A percentile compares a stretch with the other conserved stretches of the same genome.
Conservation (phyloP, 2,113 vertebrate genomes). For the Odontesthes bonariensis region DNA sequence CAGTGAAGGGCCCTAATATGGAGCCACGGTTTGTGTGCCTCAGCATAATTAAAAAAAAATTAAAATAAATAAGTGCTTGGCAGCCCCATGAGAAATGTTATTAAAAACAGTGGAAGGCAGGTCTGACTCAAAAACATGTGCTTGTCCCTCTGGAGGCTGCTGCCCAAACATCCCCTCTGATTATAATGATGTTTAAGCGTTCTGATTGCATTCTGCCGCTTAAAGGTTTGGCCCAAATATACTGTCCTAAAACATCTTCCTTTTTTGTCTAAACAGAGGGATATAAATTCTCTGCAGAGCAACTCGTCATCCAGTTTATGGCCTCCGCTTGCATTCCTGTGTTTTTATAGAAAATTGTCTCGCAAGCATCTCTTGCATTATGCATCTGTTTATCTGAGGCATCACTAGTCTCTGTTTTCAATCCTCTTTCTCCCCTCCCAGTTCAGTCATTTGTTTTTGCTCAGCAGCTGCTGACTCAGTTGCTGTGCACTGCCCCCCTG, state of each 20-base stretch:
- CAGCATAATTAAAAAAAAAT: conserved; percentile 78
- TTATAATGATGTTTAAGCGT: conserved; percentile 47
- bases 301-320: conserved; percentile 61
- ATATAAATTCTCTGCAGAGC: conserved; percentile 56
- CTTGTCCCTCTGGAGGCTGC: conserved; percentile 30
- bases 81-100: conserved; percentile 61
- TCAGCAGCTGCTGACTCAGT: conserved; percentile 22
- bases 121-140: conserved; percentile 54
- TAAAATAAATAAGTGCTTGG: conserved; percentile 70
- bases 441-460: conserved; percentile 61
- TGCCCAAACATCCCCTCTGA: conserved; percentile 45
- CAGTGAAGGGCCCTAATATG: conserved; percentile 60
- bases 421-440: conserved; percentile 25
- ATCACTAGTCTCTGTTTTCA: conserved; percentile 60
- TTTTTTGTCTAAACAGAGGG: conserved; percentile 32
- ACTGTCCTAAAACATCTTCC: conserved; percentile 46
- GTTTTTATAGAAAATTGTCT: conserved; percentile 66
- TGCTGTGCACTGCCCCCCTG: conserved; percentile 73
- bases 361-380: conserved; percentile 72
- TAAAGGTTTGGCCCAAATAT: conserved; percentile 40
- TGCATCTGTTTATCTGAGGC: conserved; percentile 74
- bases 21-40: conserved; percentile 61
- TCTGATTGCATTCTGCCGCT: conserved; percentile 57
- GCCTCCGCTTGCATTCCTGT: conserved; percentile 53
- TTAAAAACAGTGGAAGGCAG: conserved; percentile 58